phyloP scores from a whole-genome alignment of 1,140 invertebrate genomes.

The Atta cephalotes region DNA sequence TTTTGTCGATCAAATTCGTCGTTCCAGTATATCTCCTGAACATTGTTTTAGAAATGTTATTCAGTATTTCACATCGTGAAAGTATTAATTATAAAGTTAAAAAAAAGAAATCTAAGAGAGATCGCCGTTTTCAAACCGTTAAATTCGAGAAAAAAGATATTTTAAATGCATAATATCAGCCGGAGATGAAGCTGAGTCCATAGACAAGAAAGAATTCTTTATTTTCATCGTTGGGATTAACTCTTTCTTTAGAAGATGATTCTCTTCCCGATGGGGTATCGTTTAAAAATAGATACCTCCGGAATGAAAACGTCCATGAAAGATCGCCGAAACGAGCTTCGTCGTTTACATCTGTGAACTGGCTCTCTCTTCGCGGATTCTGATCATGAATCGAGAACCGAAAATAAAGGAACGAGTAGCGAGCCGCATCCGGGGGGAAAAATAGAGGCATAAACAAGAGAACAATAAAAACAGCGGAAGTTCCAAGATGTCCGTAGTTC shows the following conservation, averaged over 20 bases:
- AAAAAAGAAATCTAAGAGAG: neutral
- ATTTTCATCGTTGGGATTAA: slow-evolving; percentile 18
- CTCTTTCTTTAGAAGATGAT: neutral
- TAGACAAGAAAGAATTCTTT: neutral
- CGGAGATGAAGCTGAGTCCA: neutral
- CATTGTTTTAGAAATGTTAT: no score
- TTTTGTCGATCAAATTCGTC: no score
- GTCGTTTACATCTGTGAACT: slow-evolving; percentile 17
- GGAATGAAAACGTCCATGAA: neutral
- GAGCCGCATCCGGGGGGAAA: neutral
- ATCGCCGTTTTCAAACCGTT: neutral
- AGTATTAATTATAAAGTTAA: slow-evolving; percentile 1
- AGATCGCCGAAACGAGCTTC: slow-evolving; percentile 23
- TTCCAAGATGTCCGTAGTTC: slow-evolving; percentile 36
- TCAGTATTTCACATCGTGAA: neutral
- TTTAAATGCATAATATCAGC: neutral
- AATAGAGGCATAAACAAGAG: slow-evolving; percentile 41
- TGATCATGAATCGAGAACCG: slow-evolving; percentile 23
- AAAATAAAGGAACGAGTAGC: slow-evolving; percentile 42
- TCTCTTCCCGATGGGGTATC: neutral
- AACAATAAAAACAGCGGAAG: slow-evolving; percentile 59
- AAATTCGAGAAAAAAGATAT: neutral
- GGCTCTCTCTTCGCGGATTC: neutral
- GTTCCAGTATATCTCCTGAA: no score
- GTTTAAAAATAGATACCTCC: slow-evolving; percentile 51